Percentiles rank a stretch among this genome's conserved stretches.
phyloP scores from a whole-genome alignment of 2,888 invertebrate genomes.

The Calliphora vomitoria region DNA sequence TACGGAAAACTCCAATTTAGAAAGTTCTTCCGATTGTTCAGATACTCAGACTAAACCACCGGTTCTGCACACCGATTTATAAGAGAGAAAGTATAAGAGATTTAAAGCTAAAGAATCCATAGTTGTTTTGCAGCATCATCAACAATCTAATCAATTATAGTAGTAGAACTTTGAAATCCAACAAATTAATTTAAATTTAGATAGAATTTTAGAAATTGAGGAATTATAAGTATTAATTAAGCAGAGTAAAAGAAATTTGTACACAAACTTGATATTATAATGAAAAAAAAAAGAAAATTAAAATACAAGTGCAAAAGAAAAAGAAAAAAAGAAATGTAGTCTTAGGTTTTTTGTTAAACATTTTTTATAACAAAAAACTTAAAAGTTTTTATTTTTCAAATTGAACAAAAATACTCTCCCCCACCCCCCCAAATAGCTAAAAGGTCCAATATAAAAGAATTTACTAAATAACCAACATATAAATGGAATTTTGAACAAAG shows the following conservation, averaged over 20 bases:
- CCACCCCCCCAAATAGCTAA: neutral
- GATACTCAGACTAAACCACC: constrained; percentile 76
- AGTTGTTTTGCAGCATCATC: constrained; percentile 18
- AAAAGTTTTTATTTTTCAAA: neutral
- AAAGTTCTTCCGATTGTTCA: constrained; percentile 69
- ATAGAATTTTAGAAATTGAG: constrained; percentile 47
- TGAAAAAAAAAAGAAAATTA: neutral
- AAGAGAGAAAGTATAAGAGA: constrained; percentile 74
- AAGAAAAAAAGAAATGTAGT: no score
- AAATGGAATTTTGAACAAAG: neutral
- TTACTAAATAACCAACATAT: constrained; percentile 2
- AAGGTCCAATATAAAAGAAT: constrained; percentile 51
- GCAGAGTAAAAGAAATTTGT: no score
- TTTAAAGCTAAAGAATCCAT: constrained; percentile 17
- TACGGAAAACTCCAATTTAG: constrained; percentile 73
- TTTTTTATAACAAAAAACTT: neutral
- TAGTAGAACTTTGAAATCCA: neutral
- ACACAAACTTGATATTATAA: neutral
- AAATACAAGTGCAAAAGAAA: neutral
- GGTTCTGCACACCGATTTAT: constrained; percentile 83
- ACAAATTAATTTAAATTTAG: constrained; percentile 24
- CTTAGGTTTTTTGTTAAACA: neutral
- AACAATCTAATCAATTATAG: constrained; percentile 56
- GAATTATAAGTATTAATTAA: constrained; percentile 1
- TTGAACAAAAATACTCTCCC: neutral